phyloP scores from a whole-genome alignment of 30 jellyfish, hydroid and myxozoan species.

The Hydractinia symbiolongicarpus region DNA sequence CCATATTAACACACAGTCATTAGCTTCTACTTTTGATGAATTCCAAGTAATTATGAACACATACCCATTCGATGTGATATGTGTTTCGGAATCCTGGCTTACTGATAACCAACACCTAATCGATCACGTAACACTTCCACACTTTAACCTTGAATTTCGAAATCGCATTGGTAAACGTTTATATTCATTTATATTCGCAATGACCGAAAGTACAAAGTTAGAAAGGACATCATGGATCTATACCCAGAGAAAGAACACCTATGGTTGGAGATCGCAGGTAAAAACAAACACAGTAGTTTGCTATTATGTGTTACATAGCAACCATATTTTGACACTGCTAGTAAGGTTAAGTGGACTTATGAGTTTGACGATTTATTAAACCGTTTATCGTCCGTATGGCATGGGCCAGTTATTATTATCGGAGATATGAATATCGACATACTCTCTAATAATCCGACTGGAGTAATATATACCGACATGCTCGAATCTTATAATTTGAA shows the following conservation, averaged over 20 bases:
- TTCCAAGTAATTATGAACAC: too few species aligned
- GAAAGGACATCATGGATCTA: constrained; percentile 2
- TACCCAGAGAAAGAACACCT: background rate
- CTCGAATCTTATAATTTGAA: background rate
- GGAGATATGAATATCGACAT: too few species aligned
- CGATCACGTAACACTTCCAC: constrained; percentile 4
- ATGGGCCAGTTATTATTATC: background rate
- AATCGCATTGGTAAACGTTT: too few species aligned
- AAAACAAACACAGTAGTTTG: background rate
- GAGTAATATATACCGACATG: background rate
- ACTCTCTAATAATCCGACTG: background rate
- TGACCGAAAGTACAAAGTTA: constrained; percentile 6
- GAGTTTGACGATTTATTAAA: background rate
- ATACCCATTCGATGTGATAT: too few species aligned
- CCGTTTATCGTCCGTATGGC: constrained; percentile 3
- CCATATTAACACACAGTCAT: too few species aligned
- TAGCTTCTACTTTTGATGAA: too few species aligned
- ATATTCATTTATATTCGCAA: background rate
- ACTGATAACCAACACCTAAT: background rate
- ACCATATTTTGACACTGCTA: background rate
- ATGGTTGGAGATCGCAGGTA: constrained; percentile 1
- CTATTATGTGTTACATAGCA: background rate
- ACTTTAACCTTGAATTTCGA: background rate
- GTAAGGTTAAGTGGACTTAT: background rate
- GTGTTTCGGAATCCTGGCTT: too few species aligned